phyloP scores from a whole-genome alignment of 2,888 invertebrate genomes.

The Macaria notata region DNA sequence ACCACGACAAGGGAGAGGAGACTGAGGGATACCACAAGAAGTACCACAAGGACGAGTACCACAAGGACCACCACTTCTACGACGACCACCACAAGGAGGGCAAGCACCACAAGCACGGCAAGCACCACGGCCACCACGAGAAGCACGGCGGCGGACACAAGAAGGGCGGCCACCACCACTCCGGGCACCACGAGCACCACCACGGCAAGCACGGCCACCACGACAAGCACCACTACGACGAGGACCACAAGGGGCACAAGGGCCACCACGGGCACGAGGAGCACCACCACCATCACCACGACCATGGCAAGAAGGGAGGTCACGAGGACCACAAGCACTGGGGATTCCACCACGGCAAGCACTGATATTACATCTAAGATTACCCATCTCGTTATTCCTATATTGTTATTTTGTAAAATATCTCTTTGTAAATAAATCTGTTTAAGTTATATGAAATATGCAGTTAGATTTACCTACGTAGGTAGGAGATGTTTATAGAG shows the following conservation, averaged over 20 bases:
- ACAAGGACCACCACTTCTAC: conserved; percentile 94
- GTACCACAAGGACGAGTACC: conserved; percentile 92
- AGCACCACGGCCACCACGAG: conserved; percentile 89
- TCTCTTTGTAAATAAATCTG: conserved; percentile 68
- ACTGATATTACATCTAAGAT: conserved; percentile 61
- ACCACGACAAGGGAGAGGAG: conserved; percentile 92
- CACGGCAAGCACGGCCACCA: conserved; percentile 91
- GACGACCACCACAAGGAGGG: conserved; percentile 93
- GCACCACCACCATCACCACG: conserved; percentile 88
- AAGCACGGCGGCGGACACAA: conserved; percentile 90
- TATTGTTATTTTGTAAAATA: conserved; percentile 57
- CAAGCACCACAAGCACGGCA: conserved; percentile 90
- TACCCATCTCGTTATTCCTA: conserved; percentile 47
- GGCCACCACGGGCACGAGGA: conserved; percentile 90
- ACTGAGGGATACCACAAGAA: conserved; percentile 93
- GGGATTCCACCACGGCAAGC: conserved; percentile 85
- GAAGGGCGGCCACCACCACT: conserved; percentile 90
- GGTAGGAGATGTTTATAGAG: neutral
- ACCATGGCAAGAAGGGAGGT: conserved; percentile 90
- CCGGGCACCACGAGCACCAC: conserved; percentile 88
- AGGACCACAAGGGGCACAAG: conserved; percentile 91
- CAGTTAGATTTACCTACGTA: conserved; percentile 4
- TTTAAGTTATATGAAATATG: conserved; percentile 12
- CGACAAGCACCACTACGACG: conserved; percentile 91
- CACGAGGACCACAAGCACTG: conserved; percentile 89